Evolutionary conservation across 2,888 invertebrate genomes (phyloP).

Genomic region (Rhagonycha fulva): DNA sequence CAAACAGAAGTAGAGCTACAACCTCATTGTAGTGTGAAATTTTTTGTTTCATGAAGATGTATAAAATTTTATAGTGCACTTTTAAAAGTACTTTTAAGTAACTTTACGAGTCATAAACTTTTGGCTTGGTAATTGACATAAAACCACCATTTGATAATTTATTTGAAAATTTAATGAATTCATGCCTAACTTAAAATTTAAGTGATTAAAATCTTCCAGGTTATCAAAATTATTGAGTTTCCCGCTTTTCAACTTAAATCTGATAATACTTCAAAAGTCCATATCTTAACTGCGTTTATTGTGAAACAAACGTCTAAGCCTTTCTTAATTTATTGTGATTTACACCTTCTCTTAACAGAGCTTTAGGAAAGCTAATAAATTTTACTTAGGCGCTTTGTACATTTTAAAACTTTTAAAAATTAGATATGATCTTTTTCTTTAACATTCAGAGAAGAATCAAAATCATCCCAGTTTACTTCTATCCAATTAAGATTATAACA

Average conservation of each 20-base stretch:
- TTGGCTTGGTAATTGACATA: not conserved
- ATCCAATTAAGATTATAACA: too few species aligned
- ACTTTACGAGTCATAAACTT: not conserved
- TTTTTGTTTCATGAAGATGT: not conserved
- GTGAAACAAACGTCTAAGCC: not conserved
- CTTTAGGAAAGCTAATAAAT: not conserved
- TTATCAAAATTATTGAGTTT: not conserved
- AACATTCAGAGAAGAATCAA: not conserved
- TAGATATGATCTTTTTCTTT: not conserved
- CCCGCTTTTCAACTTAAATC: not conserved
- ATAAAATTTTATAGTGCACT: not conserved
- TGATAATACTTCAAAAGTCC: not conserved
- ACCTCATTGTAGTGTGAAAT: not conserved
- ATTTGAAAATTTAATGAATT: not conserved
- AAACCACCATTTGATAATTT: not conserved
- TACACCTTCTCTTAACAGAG: not conserved
- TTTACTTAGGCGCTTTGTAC: not conserved
- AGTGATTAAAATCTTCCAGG: not conserved
- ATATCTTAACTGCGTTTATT: not conserved
- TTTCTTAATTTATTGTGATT: not conserved
- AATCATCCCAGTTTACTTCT: not conserved
- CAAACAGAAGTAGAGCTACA: not conserved
- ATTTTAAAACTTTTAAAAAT: not conserved
- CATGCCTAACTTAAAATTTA: not conserved
- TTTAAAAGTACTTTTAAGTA: not conserved